Evolutionary conservation across 2,888 invertebrate species (phyloP), one percentile per base, ranked within the genome.

Genomic region (Drosophila macrothrix): DNA sequence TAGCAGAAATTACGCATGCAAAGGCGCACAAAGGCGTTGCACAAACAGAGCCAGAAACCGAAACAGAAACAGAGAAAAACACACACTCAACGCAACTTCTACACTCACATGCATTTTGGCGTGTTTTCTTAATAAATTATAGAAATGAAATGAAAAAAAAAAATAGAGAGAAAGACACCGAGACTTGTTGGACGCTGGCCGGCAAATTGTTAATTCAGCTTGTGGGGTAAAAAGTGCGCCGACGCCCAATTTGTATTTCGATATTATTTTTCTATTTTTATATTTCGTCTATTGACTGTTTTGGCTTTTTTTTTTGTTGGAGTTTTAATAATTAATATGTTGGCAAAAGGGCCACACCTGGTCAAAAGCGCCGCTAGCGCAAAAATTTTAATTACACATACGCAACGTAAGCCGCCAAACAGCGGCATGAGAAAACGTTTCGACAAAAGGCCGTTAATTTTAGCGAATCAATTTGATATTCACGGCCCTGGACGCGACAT

Each of bases 301-400:
- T 72, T 58, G 37, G 53, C 43, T 59, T 76, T 9, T 50, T 37
- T 37, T 25, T 37, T 63, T 52, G 14, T 4, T 12, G 7, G 49
- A 50, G 52, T 33, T 60, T 50, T 53, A 64, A 67, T 84, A 89
- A 87, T 85, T 87, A 85, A 84, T 82, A 82, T 87, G 82, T 87
- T 82, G 62, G 75, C 82, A 62, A 76, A 80, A 85, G 90, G 85
- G 85, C 90, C 90, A 88, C 85, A 85, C 85, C 85, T 85, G 90
- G 83, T 67, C 83, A 73, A 84, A 86, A 84, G 83, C 56, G 88
- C 90, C 90, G 70, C 63, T 54, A 76, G 90, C 88, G 46, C 14
- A 67, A 41, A 71, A 59, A 71, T 81, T 81, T 85, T 83, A 88
- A 85, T 86, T 73, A 86, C 86, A 71, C 78, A 76, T 83, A 78